Conservation (phyloP, 2,797 vertebrate genomes). For the Hylomyscus alleni region DNA sequence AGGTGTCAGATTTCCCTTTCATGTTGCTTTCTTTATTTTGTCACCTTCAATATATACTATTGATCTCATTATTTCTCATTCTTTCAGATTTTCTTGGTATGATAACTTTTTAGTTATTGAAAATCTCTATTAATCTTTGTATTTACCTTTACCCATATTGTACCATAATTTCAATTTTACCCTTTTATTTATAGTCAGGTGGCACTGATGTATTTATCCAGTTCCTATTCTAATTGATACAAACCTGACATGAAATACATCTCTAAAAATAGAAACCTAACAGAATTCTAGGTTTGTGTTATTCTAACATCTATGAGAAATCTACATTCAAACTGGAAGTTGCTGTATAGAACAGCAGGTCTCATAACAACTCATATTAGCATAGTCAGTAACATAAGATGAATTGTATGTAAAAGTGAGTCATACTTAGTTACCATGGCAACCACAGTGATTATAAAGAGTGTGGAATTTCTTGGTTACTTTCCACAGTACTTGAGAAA, state of each 20-base stretch:
- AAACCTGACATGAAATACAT: background rate
- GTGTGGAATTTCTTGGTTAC: background rate
- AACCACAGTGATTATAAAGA: constrained; percentile 40
- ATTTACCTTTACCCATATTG: background rate
- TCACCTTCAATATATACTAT: background rate
- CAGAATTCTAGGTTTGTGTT: background rate
- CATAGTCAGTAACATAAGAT: background rate
- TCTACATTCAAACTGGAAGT: background rate
- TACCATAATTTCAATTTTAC: background rate
- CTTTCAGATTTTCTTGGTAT: background rate
- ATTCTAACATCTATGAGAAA: constrained; percentile 10
- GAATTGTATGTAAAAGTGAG: constrained; percentile 47
- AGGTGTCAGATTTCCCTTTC: background rate
- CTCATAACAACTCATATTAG: background rate
- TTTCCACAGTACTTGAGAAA: background rate
- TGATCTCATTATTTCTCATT: background rate
- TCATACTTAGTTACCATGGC: constrained; percentile 47
- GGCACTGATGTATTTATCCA: background rate
- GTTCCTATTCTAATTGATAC: background rate
- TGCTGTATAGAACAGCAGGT: background rate
- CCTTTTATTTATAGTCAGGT: background rate
- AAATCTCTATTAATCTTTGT: background rate
- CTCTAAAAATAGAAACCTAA: background rate
- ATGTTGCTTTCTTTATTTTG: background rate
- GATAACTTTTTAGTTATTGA: background rate